phyloP scores from a whole-genome alignment of 1,140 invertebrate species.

The Vollenhovia emeryi region DNA sequence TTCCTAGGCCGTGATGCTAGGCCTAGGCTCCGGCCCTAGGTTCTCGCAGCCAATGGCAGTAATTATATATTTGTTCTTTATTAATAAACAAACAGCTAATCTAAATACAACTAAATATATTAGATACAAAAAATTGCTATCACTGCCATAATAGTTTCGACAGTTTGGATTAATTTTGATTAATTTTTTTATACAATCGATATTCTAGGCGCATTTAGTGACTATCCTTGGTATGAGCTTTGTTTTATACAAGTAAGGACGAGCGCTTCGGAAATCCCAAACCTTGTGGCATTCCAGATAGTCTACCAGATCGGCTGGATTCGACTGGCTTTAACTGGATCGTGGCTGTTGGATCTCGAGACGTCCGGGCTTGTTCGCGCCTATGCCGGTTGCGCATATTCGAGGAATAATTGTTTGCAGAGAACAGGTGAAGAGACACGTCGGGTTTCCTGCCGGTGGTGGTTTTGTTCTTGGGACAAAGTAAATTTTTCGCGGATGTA shows the following conservation, averaged over 20 bases:
- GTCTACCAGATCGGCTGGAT: constrained; percentile 73
- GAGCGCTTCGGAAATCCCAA: constrained; percentile 2
- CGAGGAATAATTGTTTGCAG: constrained; percentile 64
- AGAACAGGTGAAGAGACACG: not conserved
- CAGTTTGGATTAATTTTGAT: not conserved
- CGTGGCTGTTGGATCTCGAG: constrained; percentile 79
- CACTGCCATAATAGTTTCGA: not conserved
- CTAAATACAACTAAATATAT: not conserved
- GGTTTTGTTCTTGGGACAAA: not conserved
- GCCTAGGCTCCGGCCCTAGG: no score
- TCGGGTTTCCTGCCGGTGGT: not conserved
- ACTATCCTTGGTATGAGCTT: not conserved
- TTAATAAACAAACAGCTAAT: not conserved
- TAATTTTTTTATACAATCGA: not conserved
- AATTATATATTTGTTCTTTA: no score
- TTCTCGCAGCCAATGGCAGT: no score
- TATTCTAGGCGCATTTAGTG: not conserved
- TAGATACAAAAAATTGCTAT: not conserved
- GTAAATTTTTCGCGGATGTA: not conserved
- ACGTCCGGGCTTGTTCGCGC: constrained; percentile 65
- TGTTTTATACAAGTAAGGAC: not conserved
- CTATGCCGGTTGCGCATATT: constrained; percentile 28
- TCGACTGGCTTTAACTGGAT: constrained; percentile 82
- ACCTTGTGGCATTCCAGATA: constrained; percentile 69
- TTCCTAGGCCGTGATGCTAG: no score